Evolutionary conservation across 2,797 vertebrate species (phyloP).

Genomic region (Paramormyrops hopkinsi): DNA sequence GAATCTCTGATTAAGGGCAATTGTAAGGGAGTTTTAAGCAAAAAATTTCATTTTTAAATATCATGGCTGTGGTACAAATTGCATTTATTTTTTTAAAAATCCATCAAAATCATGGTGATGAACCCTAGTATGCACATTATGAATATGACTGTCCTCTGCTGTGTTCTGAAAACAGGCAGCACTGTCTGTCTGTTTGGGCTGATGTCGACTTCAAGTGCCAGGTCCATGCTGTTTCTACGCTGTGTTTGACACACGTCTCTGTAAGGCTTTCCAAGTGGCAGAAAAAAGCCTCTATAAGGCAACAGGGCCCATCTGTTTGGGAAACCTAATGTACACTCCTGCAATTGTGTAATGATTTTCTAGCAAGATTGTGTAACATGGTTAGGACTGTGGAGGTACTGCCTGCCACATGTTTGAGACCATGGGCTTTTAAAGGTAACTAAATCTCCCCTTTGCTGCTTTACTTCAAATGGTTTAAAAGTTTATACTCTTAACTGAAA

Average conservation of each 20-base stretch:
- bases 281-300: slow-evolving; percentile 40
- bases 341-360: slow-evolving; percentile 51
- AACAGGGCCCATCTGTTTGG: slow-evolving; percentile 34
- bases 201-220: slow-evolving; percentile 69
- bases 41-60: neutral
- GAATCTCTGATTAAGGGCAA: neutral
- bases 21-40: neutral
- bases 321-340: slow-evolving; percentile 46
- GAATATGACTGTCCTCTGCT: neutral
- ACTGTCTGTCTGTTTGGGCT: slow-evolving; percentile 65
- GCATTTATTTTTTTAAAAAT: neutral
- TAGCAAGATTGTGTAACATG: slow-evolving; percentile 52
- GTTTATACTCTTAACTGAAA: slow-evolving; percentile 63
- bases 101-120: neutral
- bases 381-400: slow-evolving; percentile 51
- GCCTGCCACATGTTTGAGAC: slow-evolving; percentile 54
- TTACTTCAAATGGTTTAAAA: slow-evolving; percentile 52
- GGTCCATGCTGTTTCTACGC: slow-evolving; percentile 65
- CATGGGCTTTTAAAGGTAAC: slow-evolving; percentile 68
- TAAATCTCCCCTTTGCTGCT: slow-evolving; percentile 53
- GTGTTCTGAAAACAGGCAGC: slow-evolving; percentile 49
- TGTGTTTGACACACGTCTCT: slow-evolving; percentile 69
- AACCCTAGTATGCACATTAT: slow-evolving; percentile 5
- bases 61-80: neutral
- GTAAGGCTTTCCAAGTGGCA: slow-evolving; percentile 42